Evolutionary conservation across 1,140 invertebrate genomes (phyloP).

Genomic region (Luehdorfia chinensis): DNA sequence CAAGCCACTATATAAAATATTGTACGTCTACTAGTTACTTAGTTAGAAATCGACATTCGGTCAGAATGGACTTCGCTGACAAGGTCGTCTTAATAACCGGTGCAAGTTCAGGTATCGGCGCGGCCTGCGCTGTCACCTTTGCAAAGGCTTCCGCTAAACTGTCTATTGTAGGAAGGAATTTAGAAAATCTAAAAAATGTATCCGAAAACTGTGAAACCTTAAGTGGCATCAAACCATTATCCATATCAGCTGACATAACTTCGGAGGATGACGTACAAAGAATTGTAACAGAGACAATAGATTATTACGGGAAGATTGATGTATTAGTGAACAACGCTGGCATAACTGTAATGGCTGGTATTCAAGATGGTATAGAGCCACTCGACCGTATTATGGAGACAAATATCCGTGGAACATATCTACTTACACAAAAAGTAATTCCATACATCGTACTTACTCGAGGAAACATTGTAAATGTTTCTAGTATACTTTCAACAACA

Average conservation of each 20-base stretch:
- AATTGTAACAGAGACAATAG: slow-evolving; percentile 79
- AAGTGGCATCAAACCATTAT: slow-evolving; percentile 57
- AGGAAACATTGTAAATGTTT: slow-evolving; percentile 89
- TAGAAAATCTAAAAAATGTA: slow-evolving; percentile 52
- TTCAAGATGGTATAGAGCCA: slow-evolving; percentile 80
- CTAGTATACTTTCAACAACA: slow-evolving; percentile 83
- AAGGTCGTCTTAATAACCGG: slow-evolving; percentile 63
- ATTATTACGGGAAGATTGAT: slow-evolving; percentile 81
- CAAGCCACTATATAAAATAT: slow-evolving; percentile 7
- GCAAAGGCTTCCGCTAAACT: slow-evolving; percentile 44
- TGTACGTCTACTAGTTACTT: slow-evolving; percentile 21
- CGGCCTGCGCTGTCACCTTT: slow-evolving; percentile 42
- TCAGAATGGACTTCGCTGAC: slow-evolving; percentile 43
- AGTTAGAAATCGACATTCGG: slow-evolving; percentile 26
- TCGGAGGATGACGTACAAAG: slow-evolving; percentile 80
- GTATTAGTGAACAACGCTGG: slow-evolving; percentile 89
- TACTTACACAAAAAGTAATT: slow-evolving; percentile 84
- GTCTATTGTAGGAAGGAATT: slow-evolving; percentile 46
- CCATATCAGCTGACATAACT: slow-evolving; percentile 81
- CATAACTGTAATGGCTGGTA: slow-evolving; percentile 76
- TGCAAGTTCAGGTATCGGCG: slow-evolving; percentile 57
- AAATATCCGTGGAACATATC: slow-evolving; percentile 85
- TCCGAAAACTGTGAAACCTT: slow-evolving; percentile 79
- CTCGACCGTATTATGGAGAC: slow-evolving; percentile 84
- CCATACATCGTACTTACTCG: slow-evolving; percentile 84